These are phyloP conservation scores for Pangasius macronema DNA, from an alignment of 2,797 vertebrate genomes.

Conservation along the genomic window DNA sequence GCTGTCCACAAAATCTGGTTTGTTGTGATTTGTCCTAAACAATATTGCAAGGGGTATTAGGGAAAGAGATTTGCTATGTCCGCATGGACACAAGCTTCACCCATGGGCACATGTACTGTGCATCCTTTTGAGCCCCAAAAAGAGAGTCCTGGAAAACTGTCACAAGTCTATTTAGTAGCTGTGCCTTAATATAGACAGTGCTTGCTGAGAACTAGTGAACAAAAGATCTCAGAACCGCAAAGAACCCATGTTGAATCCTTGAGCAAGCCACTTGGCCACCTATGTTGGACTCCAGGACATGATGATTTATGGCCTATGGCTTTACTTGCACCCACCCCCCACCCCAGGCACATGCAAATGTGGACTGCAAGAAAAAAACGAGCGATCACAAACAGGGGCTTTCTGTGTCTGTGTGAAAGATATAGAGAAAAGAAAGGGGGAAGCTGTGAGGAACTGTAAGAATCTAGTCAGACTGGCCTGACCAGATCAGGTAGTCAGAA, in stretches of 20 bases:
- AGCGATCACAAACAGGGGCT: background rate
- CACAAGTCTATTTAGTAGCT: background rate
- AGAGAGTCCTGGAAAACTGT: background rate
- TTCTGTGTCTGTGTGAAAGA: slow-evolving; percentile 16
- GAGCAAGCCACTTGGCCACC: background rate
- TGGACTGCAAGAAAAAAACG: background rate
- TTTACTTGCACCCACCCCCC: background rate
- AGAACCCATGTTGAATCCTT: background rate
- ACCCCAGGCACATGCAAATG: slow-evolving; percentile 2
- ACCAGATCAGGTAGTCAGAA: slow-evolving; percentile 46
- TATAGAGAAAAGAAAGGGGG: background rate
- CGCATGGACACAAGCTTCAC: background rate
- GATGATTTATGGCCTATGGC: background rate
- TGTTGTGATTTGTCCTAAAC: background rate
- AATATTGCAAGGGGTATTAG: background rate
- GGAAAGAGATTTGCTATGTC: background rate
- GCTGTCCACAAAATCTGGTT: background rate
- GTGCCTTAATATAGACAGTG: background rate
- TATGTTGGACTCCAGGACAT: background rate
- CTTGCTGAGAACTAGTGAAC: background rate
- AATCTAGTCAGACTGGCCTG: slow-evolving; percentile 66
- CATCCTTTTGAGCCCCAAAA: background rate
- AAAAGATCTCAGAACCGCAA: background rate
- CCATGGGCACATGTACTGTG: background rate
- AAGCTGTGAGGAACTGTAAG: slow-evolving; percentile 45